Evolutionary conservation across 2,113 vertebrate species (phyloP), one percentile per base, ranked within the genome.

Genomic region (Oryzias javanicus): DNA sequence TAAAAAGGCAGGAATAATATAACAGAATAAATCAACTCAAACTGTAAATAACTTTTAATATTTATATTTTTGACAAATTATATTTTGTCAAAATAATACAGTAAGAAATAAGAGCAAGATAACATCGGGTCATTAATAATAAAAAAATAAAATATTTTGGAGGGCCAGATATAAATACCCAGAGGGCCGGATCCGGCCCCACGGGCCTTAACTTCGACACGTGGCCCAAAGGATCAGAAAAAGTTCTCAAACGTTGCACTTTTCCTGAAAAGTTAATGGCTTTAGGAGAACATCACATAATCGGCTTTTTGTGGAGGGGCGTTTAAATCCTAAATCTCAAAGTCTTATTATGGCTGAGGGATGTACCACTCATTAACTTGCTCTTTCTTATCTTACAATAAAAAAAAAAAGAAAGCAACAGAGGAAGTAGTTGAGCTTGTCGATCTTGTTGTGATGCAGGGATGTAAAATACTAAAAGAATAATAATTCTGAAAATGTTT

Each of bases 321-420:
- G 69, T 51, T 52, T 65, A 20, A 49, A 25, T 45, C 27, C 58
- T 41, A 62, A 73, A 24, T 53, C 51, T 25, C 27, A 61, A 60
- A 15, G 51, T 61, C 48, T 54, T 55, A 46, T 73, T 81, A 70
- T 71, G 52, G 40, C 72, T 70, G 12, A 1, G 59, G 42, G 60
- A 62, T 52, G 66, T 67, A 69, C 80, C 70, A 64, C 70, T 79
- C 66, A 84, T 80, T 82, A 73, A 73, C 70, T 66, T 35, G 22
- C 42, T 63, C 51, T 58, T 59, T 64, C 44, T 80, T 82, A 74
- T 84, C 74, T 80, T 70, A 46, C 10, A 2, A 3, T 35, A 63
- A 66, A 79, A 58, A 58, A 18, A 73, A 62, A 61, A 70, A 52
- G 51, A 55, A 60, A 48, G 68, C 27, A 46, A 20, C 4, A 41